phyloP scores from a whole-genome alignment of 2,797 vertebrate genomes.

The Bovichtus variegatus region DNA sequence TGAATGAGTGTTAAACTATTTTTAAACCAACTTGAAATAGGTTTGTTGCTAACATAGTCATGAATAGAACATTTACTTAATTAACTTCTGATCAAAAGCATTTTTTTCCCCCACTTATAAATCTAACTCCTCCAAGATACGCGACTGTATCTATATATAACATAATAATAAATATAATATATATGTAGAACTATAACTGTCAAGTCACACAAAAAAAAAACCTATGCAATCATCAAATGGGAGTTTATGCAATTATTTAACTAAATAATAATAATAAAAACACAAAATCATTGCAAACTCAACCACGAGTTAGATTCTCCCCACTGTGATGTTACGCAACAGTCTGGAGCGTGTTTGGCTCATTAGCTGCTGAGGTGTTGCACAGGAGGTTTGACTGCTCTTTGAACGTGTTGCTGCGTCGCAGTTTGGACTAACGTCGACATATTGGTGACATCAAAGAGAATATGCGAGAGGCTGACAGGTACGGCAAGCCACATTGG shows the following conservation, averaged over 20 bases:
- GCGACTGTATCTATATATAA: too few species aligned
- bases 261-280: neutral
- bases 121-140: neutral
- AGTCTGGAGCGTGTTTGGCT: conserved; percentile 32
- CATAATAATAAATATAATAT: too few species aligned
- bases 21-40: neutral
- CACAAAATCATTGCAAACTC: neutral
- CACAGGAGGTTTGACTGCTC: conserved; percentile 49
- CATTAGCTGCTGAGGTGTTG: conserved; percentile 62
- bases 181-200: too few species aligned
- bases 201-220: neutral
- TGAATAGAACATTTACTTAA: too few species aligned
- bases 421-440: conserved; percentile 49
- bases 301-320: neutral
- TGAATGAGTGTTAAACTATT: neutral
- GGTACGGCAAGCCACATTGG: conserved; percentile 25
- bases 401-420: conserved; percentile 60
- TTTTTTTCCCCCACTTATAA: neutral
- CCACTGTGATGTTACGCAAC: neutral
- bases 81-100: too few species aligned
- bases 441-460: conserved; percentile 73
- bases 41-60: neutral
- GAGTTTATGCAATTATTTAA: too few species aligned
- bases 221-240: neutral
- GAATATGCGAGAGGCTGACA: conserved; percentile 63